phyloP scores from a whole-genome alignment of 2,113 vertebrate genomes.

The Callaeas wilsoni region DNA sequence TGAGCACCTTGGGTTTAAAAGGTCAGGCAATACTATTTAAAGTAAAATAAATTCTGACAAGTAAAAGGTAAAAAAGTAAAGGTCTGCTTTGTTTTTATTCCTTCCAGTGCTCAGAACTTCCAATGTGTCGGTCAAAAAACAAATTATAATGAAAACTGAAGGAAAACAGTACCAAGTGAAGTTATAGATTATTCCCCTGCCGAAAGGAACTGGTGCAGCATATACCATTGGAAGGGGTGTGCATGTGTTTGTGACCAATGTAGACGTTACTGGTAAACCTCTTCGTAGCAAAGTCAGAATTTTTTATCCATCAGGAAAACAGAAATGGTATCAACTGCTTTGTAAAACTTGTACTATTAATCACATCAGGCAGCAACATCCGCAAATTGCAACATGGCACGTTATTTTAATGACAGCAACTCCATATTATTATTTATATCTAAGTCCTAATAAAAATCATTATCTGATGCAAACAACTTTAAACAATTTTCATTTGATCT shows the following conservation, averaged over 20 bases:
- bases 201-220: not conserved
- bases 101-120: not conserved
- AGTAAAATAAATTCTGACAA: slow-evolving; percentile 3
- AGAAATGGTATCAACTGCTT: not conserved
- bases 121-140: not conserved
- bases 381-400: not conserved
- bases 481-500: not conserved
- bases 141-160: not conserved
- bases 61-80: not conserved
- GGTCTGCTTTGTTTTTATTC: not conserved
- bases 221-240: not conserved
- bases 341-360: not conserved
- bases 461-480: not conserved
- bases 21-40: not conserved
- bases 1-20: slow-evolving; percentile 16
- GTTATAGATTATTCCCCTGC: not conserved
- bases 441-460: not conserved
- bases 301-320: not conserved
- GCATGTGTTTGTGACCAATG: not conserved
- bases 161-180: not conserved
- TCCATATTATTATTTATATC: not conserved
- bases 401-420: not conserved
- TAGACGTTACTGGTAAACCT: not conserved
- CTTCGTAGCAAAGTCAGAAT: not conserved
- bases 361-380: not conserved